Evolutionary conservation across 2,113 vertebrate species (phyloP).

Genomic region (Tricholaema leucomelas): DNA sequence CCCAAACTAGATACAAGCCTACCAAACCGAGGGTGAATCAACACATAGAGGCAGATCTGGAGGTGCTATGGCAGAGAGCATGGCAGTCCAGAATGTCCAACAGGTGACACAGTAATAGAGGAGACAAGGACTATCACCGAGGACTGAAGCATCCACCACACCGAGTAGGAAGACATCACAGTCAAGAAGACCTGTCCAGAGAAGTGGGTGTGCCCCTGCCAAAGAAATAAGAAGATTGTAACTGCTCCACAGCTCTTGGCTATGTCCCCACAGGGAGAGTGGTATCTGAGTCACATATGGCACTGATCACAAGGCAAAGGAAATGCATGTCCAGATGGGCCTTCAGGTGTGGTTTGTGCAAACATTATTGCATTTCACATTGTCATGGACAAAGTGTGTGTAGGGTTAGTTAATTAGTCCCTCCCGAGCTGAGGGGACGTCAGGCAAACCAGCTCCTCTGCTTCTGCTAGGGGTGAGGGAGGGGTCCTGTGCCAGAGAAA

Average conservation of each 20-base stretch:
- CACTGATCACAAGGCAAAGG: neutral
- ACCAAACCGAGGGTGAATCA: too few relatives aligned
- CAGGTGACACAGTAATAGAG: accelerated
- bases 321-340: neutral
- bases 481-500: accelerated
- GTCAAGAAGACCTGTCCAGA: neutral
- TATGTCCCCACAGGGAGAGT: neutral
- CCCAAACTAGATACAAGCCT: too few relatives aligned
- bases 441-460: neutral
- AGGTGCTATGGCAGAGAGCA: neutral
- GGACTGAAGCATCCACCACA: accelerated
- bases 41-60: neutral
- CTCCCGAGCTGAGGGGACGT: neutral
- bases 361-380: neutral
- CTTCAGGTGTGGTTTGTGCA: neutral
- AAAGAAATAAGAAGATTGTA: too few relatives aligned
- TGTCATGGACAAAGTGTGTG: accelerated
- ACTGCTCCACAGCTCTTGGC: neutral
- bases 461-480: neutral
- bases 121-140: neutral
- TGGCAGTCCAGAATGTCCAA: accelerated
- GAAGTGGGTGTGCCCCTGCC: accelerated
- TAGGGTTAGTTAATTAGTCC: neutral
- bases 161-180: accelerated
- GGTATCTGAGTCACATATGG: accelerated